Percentiles rank a stretch among this genome's conserved stretches.
Evolutionary conservation across 2,797 vertebrate genomes (phyloP).

Genomic region (Coracias cyanogaster): DNA sequence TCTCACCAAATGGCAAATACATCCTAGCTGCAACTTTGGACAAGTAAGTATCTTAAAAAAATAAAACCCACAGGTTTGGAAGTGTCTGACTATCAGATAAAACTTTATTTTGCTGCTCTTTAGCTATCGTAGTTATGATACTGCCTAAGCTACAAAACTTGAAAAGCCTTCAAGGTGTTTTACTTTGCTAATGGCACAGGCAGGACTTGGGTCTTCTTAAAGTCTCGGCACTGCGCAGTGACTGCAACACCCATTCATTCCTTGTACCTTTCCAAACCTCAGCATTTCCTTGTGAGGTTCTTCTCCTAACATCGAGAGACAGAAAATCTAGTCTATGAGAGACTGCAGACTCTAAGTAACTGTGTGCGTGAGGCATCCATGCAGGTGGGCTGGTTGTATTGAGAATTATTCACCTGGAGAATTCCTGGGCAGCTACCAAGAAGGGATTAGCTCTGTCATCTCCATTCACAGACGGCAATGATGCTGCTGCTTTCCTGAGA

Average conservation of each 20-base stretch:
- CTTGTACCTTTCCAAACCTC: background rate
- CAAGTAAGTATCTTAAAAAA: slow-evolving; percentile 85
- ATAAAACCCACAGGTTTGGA: background rate
- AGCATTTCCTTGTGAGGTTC: background rate
- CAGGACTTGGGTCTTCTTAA: background rate
- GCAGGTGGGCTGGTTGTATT: background rate
- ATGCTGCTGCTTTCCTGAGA: background rate
- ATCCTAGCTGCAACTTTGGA: slow-evolving; percentile 98
- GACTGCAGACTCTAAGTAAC: background rate
- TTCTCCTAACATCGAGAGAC: background rate
- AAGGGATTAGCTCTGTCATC: background rate
- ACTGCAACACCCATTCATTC: background rate
- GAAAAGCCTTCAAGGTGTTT: background rate
- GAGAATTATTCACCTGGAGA: background rate
- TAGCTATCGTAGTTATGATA: background rate
- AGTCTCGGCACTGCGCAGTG: background rate
- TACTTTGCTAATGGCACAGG: background rate
- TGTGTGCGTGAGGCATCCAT: background rate
- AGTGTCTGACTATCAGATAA: background rate
- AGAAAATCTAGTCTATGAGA: background rate
- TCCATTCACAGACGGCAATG: background rate
- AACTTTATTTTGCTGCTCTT: background rate
- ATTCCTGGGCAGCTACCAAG: background rate
- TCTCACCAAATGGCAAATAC: slow-evolving; percentile 98
- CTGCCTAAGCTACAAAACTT: background rate